These are phyloP conservation scores for Epinotia ramella DNA, from an alignment of 2,888 invertebrate genomes.

Conservation along the genomic window DNA sequence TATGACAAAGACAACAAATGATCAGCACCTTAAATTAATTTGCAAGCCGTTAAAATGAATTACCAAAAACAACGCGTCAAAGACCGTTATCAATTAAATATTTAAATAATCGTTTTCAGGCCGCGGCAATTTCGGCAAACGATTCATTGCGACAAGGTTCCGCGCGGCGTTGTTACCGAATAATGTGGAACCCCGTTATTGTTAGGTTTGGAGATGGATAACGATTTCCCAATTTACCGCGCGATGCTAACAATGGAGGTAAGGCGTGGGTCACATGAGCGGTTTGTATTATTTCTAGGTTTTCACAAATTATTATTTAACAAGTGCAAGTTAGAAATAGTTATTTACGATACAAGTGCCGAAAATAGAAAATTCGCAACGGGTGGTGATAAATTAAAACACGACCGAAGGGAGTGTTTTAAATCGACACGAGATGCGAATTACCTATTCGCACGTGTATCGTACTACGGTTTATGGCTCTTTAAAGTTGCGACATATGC, in stretches of 20 bases:
- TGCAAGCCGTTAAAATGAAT: background rate
- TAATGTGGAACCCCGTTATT: slow-evolving; percentile 12
- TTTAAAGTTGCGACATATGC: no score
- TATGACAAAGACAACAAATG: background rate
- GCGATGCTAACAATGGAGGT: background rate
- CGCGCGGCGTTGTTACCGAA: slow-evolving; percentile 1
- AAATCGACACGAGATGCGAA: no score
- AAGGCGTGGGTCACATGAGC: slow-evolving; percentile 3
- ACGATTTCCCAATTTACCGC: slow-evolving; percentile 33
- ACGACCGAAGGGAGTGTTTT: no score
- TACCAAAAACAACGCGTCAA: slow-evolving; percentile 5
- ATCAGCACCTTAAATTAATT: background rate
- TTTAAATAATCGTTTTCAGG: slow-evolving; percentile 25
- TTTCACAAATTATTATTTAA: background rate
- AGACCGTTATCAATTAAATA: slow-evolving; percentile 25
- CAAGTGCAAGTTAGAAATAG: no score
- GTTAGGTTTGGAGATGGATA: slow-evolving; percentile 24
- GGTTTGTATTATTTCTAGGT: background rate
- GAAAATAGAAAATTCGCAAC: no score
- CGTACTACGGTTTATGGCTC: no score
- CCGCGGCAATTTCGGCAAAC: slow-evolving; percentile 15
- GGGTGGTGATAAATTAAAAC: no score
- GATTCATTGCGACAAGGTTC: slow-evolving; percentile 24
- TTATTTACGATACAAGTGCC: no score
- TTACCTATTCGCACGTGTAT: no score